A percentile compares a stretch with the other conserved stretches of the same genome.
Conservation (phyloP, 1,140 invertebrate species). For the Eurosta solidaginis region DNA sequence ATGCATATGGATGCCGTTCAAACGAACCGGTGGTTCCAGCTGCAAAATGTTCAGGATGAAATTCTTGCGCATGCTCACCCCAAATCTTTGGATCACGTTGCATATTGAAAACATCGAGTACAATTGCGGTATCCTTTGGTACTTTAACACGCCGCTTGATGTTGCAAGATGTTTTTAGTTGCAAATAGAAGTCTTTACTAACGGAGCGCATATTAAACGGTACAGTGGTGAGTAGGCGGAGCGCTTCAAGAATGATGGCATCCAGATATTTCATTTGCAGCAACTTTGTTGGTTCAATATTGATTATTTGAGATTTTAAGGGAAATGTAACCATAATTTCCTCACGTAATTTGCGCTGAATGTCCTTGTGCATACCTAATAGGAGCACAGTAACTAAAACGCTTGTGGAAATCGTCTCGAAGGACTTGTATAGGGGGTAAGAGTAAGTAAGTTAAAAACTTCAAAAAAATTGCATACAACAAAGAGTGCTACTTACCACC, state of each 20-base stretch:
- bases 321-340: conserved; percentile 40
- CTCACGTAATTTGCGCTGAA: conserved; percentile 44
- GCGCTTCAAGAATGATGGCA: conserved; percentile 49
- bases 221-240: conserved; percentile 52
- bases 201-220: conserved; percentile 55
- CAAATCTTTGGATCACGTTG: conserved; percentile 50
- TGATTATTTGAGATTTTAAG: neutral
- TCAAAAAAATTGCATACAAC: neutral
- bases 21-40: conserved; percentile 44
- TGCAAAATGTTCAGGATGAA: conserved; percentile 77
- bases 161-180: neutral
- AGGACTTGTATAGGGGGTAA: conserved; percentile 44
- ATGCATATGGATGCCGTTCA: conserved; percentile 70
- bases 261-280: conserved; percentile 51
- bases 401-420: conserved; percentile 57
- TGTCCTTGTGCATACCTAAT: conserved; percentile 46
- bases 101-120: conserved; percentile 54
- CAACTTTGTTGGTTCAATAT: conserved; percentile 37
- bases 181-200: conserved; percentile 46
- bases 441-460: neutral
- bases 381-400: conserved; percentile 51
- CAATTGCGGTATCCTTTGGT: conserved; percentile 50
- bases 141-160: conserved; percentile 31
- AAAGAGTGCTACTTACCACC: conserved; percentile 53
- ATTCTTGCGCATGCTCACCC: conserved; percentile 69